phyloP scores from a whole-genome alignment of 2,888 invertebrate species.

The Epirrhoe tristata region DNA sequence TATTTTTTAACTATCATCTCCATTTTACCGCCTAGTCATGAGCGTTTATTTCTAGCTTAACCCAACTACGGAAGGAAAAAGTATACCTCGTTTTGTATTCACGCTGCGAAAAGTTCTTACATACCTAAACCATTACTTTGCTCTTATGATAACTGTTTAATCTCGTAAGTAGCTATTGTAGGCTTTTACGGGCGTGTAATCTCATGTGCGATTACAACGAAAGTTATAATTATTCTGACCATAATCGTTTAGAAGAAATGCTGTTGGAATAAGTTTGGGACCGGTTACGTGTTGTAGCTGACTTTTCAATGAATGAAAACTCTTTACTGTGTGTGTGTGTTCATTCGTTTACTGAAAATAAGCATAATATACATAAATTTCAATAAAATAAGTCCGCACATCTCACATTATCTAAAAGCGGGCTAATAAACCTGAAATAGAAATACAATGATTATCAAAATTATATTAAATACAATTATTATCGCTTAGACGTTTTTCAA shows the following conservation, averaged over 20 bases:
- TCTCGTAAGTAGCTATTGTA: conserved; percentile 34
- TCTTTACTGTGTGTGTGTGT: too few relatives aligned
- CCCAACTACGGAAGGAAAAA: background rate
- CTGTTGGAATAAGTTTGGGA: background rate
- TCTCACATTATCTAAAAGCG: too few relatives aligned
- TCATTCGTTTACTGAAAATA: too few relatives aligned
- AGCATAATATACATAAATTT: too few relatives aligned
- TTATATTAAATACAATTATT: too few relatives aligned
- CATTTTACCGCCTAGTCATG: background rate
- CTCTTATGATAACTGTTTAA: conserved; percentile 34
- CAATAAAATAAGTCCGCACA: too few relatives aligned
- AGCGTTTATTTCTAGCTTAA: background rate
- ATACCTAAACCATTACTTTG: conserved; percentile 21
- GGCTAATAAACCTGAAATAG: too few relatives aligned
- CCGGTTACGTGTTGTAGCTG: background rate
- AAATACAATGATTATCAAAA: too few relatives aligned
- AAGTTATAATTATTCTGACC: conserved; percentile 25
- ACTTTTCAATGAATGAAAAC: background rate
- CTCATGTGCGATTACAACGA: conserved; percentile 21
- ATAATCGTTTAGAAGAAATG: conserved; percentile 25
- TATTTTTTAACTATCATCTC: background rate
- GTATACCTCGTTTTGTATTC: conserved; percentile 15
- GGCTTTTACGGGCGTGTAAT: conserved; percentile 26
- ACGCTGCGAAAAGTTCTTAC: conserved; percentile 16
- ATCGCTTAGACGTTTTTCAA: too few relatives aligned